phyloP scores from a whole-genome alignment of 2,888 invertebrate genomes.

The Cryptosula pallasiana region DNA sequence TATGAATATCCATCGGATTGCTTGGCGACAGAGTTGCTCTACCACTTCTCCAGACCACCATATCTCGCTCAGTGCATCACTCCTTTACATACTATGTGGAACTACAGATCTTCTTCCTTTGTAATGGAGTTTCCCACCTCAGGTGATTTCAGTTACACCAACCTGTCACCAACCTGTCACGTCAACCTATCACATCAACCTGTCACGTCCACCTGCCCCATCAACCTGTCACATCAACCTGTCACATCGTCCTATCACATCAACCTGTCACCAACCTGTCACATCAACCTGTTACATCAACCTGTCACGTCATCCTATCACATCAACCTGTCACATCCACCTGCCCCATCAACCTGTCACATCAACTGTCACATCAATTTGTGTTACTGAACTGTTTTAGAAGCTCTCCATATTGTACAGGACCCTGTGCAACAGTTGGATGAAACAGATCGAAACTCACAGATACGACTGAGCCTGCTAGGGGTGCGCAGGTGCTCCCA shows the following conservation, averaged over 20 bases:
- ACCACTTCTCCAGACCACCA: conserved; percentile 5
- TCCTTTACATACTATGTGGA: not conserved
- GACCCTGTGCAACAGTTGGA: not conserved
- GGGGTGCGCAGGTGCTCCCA: not conserved
- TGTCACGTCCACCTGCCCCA: no score
- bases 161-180: no score
- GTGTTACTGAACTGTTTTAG: not conserved
- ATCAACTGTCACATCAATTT: no score
- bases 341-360: no score
- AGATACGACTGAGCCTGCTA: not conserved
- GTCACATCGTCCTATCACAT: no score
- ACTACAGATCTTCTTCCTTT: conserved; percentile 10
- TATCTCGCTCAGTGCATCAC: not conserved
- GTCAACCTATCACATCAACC: no score
- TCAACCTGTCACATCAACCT: no score
- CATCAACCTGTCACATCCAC: no score
- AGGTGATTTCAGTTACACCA: no score
- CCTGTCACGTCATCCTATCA: no score
- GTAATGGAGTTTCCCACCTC: conserved; percentile 2
- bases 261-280: no score
- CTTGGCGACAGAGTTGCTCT: conserved; percentile 2
- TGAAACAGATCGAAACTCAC: not conserved
- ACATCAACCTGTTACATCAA: no score
- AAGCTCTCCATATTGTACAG: not conserved
- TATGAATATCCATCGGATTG: conserved; percentile 9